Percentiles rank a stretch among this genome's conserved stretches.
Conservation (phyloP, 1,140 invertebrate genomes). For the Musca domestica region DNA sequence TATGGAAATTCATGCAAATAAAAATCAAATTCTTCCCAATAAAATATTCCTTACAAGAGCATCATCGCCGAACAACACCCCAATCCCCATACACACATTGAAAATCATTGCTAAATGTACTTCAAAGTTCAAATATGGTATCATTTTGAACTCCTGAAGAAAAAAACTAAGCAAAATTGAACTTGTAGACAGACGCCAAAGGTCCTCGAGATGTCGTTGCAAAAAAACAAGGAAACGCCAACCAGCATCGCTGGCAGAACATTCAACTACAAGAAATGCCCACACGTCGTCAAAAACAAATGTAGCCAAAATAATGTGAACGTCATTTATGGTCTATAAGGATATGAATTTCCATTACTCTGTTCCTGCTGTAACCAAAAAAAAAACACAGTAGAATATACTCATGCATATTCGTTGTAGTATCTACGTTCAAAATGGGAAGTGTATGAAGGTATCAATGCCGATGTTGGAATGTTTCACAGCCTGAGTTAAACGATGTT, state of each 20-base stretch:
- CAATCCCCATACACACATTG: background rate
- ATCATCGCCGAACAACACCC: background rate
- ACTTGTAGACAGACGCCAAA: conserved; percentile 22
- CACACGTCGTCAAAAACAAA: conserved; percentile 21
- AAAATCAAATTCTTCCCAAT: background rate
- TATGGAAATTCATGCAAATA: background rate
- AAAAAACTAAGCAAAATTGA: conserved; percentile 8
- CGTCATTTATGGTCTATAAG: conserved; percentile 3
- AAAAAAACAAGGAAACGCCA: background rate
- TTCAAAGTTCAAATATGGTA: background rate
- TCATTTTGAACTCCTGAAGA: background rate
- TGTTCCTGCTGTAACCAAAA: too few relatives aligned
- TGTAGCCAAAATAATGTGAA: conserved; percentile 20
- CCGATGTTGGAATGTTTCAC: too few relatives aligned
- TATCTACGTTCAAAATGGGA: too few relatives aligned
- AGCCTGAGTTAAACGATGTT: too few relatives aligned
- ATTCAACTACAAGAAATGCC: background rate
- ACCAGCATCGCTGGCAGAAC: too few relatives aligned
- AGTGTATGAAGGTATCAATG: too few relatives aligned
- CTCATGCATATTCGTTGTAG: too few relatives aligned
- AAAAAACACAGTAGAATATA: too few relatives aligned
- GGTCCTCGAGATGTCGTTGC: conserved; percentile 8
- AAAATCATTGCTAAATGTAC: background rate
- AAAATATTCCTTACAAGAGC: background rate
- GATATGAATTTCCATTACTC: too few relatives aligned